Conservation (phyloP, 2,888 invertebrate species). For the Microdon myrmicae region DNA sequence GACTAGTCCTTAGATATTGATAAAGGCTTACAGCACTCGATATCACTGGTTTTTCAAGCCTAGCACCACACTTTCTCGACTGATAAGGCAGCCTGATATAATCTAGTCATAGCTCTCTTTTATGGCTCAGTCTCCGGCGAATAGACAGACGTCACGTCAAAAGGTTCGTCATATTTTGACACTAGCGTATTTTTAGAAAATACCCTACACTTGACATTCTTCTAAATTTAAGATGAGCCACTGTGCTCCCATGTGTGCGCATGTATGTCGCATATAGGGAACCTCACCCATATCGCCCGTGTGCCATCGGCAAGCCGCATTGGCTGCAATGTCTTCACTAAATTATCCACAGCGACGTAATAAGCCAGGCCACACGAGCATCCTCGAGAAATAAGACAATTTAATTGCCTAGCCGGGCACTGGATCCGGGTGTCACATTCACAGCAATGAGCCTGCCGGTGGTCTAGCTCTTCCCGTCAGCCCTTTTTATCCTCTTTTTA, state of each 20-base stretch:
- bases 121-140: too few relatives aligned
- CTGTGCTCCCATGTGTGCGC: slow-evolving; percentile 3
- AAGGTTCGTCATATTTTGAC: too few relatives aligned
- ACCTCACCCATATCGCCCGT: slow-evolving; percentile 27
- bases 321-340: slow-evolving; percentile 50
- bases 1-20: too few relatives aligned
- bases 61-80: too few relatives aligned
- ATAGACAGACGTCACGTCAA: too few relatives aligned
- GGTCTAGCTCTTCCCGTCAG: slow-evolving; percentile 29
- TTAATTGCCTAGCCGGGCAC: slow-evolving; percentile 37
- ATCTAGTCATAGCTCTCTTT: too few relatives aligned
- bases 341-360: slow-evolving; percentile 44
- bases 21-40: neutral
- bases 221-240: slow-evolving; percentile 31
- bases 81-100: too few relatives aligned
- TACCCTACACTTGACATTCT: slow-evolving; percentile 39
- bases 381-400: slow-evolving; percentile 41
- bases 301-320: slow-evolving; percentile 30
- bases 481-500: neutral
- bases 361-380: slow-evolving; percentile 37
- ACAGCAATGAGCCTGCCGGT: slow-evolving; percentile 35
- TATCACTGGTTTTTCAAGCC: too few relatives aligned
- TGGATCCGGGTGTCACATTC: slow-evolving; percentile 38
- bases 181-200: too few relatives aligned
- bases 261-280: slow-evolving; percentile 1